These are phyloP conservation scores for Norana najaformis DNA, from an alignment of 2,888 invertebrate species.

Conservation along the genomic window DNA sequence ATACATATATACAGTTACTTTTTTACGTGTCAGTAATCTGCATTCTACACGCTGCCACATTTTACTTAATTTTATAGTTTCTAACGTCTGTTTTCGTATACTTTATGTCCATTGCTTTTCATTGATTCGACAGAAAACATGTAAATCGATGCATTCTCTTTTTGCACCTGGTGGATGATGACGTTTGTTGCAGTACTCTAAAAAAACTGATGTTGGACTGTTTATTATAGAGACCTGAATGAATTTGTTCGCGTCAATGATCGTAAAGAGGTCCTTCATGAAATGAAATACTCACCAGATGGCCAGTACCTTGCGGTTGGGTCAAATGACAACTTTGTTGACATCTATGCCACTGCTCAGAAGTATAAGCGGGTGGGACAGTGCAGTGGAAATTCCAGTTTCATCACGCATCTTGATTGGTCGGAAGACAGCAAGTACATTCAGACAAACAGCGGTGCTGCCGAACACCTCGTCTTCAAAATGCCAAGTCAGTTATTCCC, in stretches of 20 bases:
- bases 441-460: slow-evolving; percentile 63
- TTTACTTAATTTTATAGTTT: no score
- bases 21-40: neutral
- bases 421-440: slow-evolving; percentile 61
- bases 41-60: no score
- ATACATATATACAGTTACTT: no score
- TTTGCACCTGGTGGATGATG: no score
- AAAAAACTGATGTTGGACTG: neutral
- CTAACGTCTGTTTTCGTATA: no score
- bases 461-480: slow-evolving; percentile 60
- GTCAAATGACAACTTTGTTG: slow-evolving; percentile 64
- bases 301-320: slow-evolving; percentile 62
- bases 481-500: slow-evolving; percentile 55
- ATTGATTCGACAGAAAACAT: no score
- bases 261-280: slow-evolving; percentile 62
- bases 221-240: slow-evolving; percentile 56
- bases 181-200: no score
- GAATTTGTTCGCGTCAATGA: slow-evolving; percentile 60
- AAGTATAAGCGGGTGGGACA: slow-evolving; percentile 46
- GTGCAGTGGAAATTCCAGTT: slow-evolving; percentile 62
- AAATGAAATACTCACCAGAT: slow-evolving; percentile 64
- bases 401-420: slow-evolving; percentile 65
- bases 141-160: no score
- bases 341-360: slow-evolving; percentile 61
- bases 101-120: no score